Evolutionary conservation across 2,113 vertebrate genomes (phyloP).

Genomic region (Hipposideros armiger): DNA sequence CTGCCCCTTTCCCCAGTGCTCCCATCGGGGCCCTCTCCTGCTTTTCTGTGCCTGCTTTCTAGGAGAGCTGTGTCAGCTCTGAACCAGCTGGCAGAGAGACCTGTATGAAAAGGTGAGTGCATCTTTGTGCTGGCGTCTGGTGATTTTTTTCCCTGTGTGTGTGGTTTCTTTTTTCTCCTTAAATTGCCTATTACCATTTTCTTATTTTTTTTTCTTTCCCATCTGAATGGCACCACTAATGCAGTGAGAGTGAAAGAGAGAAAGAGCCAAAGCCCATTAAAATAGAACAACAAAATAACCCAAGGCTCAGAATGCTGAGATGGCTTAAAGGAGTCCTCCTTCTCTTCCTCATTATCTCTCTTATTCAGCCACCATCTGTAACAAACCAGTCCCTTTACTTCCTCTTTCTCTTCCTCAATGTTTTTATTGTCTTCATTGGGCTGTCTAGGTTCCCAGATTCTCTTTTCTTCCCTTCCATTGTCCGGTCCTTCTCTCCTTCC

Average conservation of each 20-base stretch:
- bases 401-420: not conserved
- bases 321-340: not conserved
- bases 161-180: slow-evolving; percentile 43
- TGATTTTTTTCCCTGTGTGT: slow-evolving; percentile 9
- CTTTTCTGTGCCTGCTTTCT: not conserved
- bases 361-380: not conserved
- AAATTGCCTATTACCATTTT: slow-evolving; percentile 75
- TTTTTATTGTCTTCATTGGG: not conserved
- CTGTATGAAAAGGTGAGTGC: not conserved
- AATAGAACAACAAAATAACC: slow-evolving; percentile 68
- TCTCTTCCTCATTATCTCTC: slow-evolving; percentile 18
- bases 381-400: too few species aligned
- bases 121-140: slow-evolving; percentile 43
- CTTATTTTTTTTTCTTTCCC: slow-evolving; percentile 33
- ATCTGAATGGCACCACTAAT: slow-evolving; percentile 70
- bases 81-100: slow-evolving; percentile 22
- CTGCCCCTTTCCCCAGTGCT: not conserved
- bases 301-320: slow-evolving; percentile 41
- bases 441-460: not conserved
- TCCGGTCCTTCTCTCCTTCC: not conserved
- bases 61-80: not conserved
- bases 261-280: slow-evolving; percentile 67
- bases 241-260: slow-evolving; percentile 52
- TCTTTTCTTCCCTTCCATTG: not conserved
- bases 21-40: not conserved